Percentiles rank a stretch among this genome's conserved stretches.
Conservation (phyloP, 2,888 invertebrate species). For the Yponomeuta malinellus region DNA sequence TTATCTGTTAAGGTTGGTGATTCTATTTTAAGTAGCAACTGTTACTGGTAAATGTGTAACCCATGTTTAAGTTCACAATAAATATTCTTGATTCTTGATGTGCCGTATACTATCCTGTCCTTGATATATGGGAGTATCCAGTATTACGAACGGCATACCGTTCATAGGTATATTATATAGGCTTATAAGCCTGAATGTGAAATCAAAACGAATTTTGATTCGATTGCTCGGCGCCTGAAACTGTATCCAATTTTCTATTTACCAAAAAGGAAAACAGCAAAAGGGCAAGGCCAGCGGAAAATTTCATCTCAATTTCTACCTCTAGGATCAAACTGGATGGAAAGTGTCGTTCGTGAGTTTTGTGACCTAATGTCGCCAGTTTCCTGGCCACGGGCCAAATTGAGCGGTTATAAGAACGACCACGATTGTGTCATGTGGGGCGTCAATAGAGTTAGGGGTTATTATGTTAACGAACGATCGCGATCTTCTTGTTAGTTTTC, state of each 20-base stretch:
- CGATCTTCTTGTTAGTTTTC: too few relatives aligned
- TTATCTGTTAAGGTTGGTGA: too few relatives aligned
- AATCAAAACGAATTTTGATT: too few relatives aligned
- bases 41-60: too few relatives aligned
- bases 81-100: too few relatives aligned
- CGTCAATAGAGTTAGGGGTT: background rate
- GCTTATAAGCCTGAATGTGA: too few relatives aligned
- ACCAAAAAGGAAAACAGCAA: background rate
- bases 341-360: conserved; percentile 48
- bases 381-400: conserved; percentile 56
- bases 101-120: too few relatives aligned
- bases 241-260: conserved; percentile 7
- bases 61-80: too few relatives aligned
- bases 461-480: background rate
- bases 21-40: too few relatives aligned
- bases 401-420: conserved; percentile 28
- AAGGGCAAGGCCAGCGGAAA: background rate
- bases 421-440: conserved; percentile 10
- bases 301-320: conserved; percentile 6
- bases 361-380: conserved; percentile 44
- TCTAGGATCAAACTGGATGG: conserved; percentile 7
- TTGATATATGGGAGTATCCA: too few relatives aligned
- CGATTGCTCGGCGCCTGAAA: background rate
- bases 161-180: too few relatives aligned
- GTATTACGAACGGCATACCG: too few relatives aligned